Evolutionary conservation across 1,140 invertebrate species (phyloP), one percentile per base, ranked within the genome.

Genomic region (Polypedilum pembai): DNA sequence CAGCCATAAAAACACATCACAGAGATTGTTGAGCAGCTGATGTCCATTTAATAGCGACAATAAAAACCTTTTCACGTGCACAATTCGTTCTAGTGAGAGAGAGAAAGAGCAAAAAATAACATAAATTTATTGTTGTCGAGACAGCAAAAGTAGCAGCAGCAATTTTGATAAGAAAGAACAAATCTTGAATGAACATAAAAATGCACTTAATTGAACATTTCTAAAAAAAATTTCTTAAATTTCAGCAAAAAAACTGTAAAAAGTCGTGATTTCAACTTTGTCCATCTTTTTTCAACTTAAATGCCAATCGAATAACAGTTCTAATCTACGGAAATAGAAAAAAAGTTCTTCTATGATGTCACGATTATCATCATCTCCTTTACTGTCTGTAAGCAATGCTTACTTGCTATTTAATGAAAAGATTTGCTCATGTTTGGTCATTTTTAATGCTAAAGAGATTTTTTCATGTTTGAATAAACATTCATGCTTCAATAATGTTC

Each of bases 351-450:
- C 10, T 56, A 17, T 56, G 8, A 18, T 69, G 65, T 69, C 65
- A 69, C 65, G 65, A 69, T 69, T 69, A 69, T 69, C 65, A 69
- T 69, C 12, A 56, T 56, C 45, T 56, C 45, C 10, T 56, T 15
- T 56, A n/a, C 15, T 45, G 41, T n/a, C 12, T n/a, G 12, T 56
- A 15, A 3, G 24, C 24, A 33, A 33, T 33, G 24, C 24, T 33
- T 33, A 33, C 24, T 33, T 33, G 24, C 24, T 33, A 3, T 33
- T 15, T n/a, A 56, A 56, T n/a, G n/a, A n/a, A 56, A 56, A 12
- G 12, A n/a, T 56, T 56, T 56, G 45, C 45, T 56, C 45, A 56
- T 56, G 45, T 56, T 56, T 56, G 45, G 45, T 56, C 45, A 56
- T 56, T 56, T n/a, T 56, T 33, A 33, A 1, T 33, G 24, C 24